Conservation (phyloP, 2,797 vertebrate genomes). For the Otus scops region DNA sequence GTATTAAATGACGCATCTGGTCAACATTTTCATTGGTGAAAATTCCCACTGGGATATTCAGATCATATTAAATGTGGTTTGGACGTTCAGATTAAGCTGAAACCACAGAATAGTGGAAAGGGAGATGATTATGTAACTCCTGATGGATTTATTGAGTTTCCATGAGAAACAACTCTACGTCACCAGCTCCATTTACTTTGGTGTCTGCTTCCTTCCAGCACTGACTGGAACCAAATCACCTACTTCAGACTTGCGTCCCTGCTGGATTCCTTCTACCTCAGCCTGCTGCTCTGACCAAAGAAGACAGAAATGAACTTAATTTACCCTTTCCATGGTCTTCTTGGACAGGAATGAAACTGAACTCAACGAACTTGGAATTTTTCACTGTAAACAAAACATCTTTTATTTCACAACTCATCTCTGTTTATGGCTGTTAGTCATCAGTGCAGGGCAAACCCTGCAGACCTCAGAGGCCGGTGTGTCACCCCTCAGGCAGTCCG, state of each 20-base stretch:
- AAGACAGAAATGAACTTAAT: background rate
- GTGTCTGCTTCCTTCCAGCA: background rate
- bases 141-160: background rate
- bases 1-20: background rate
- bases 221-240: background rate
- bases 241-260: background rate
- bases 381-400: background rate
- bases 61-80: background rate
- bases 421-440: background rate
- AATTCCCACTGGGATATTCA: background rate
- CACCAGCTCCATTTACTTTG: background rate
- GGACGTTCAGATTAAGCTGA: background rate
- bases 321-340: background rate
- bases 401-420: background rate
- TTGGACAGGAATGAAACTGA: background rate
- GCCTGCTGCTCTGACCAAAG: background rate
- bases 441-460: background rate
- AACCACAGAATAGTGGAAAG: background rate
- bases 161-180: fast-evolving
- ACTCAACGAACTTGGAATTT: background rate
- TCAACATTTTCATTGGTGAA: background rate
- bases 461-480: fast-evolving
- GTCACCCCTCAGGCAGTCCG: background rate
- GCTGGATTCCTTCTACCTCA: background rate
- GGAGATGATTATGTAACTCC: background rate